Conservation (phyloP, 2,113 vertebrate species). For the Hemiprocne comata region DNA sequence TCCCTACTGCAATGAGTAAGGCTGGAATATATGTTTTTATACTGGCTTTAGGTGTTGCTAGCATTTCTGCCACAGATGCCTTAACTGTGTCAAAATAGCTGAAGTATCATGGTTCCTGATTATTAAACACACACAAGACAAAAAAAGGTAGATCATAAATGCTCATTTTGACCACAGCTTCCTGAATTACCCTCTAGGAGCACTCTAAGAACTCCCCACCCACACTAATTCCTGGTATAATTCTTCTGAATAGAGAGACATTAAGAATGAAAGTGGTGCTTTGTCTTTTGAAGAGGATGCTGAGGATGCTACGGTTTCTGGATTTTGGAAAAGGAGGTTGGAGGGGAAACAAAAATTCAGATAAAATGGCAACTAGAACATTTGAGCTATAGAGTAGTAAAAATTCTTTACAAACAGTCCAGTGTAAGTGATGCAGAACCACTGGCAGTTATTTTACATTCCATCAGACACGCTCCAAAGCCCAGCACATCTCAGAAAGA, state of each 20-base stretch:
- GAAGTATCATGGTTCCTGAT: neutral
- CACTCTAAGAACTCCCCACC: neutral
- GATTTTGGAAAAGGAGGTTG: neutral
- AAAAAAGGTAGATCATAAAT: neutral
- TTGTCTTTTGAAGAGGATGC: neutral
- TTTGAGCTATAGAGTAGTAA: neutral
- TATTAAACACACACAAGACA: neutral
- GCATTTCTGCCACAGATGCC: neutral
- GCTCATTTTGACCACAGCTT: neutral
- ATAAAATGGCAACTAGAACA: neutral
- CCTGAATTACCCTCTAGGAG: neutral
- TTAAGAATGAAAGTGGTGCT: neutral
- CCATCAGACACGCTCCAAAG: neutral
- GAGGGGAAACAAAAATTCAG: neutral
- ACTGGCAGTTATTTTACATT: neutral
- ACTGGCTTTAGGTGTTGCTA: neutral
- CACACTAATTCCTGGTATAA: constrained; percentile 6
- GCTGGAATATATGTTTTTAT: neutral
- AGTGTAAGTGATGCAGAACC: neutral
- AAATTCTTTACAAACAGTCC: neutral
- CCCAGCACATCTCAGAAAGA: neutral
- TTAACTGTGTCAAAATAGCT: neutral
- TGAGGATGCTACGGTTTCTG: neutral
- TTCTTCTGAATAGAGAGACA: neutral
- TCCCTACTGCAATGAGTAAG: neutral